Evolutionary conservation across 2,113 vertebrate genomes (phyloP).

Genomic region (Odobenus rosmarus): DNA sequence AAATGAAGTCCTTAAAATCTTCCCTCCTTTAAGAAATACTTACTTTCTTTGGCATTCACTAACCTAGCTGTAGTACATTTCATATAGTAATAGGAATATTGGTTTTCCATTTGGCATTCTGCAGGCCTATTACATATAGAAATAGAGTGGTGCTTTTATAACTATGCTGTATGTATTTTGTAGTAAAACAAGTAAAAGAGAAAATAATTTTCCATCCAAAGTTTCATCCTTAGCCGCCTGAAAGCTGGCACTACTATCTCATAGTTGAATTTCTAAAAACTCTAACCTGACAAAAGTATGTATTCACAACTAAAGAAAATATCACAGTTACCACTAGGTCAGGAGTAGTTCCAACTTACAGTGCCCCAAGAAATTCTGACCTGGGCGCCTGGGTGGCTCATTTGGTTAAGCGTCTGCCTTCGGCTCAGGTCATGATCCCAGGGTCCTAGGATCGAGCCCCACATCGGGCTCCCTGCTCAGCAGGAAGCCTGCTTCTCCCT

Average conservation of each 20-base stretch:
- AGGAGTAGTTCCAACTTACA: not conserved
- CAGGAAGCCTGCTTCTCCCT: too few species aligned
- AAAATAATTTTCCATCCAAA: not conserved
- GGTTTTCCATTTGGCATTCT: constrained; percentile 44
- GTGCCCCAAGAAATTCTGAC: not conserved
- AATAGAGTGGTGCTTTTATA: not conserved
- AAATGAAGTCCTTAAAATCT: constrained; percentile 32
- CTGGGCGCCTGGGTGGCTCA: too few species aligned
- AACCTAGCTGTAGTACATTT: not conserved
- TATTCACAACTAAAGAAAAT: not conserved
- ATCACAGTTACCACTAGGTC: not conserved
- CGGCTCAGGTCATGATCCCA: too few species aligned
- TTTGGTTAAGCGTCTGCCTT: too few species aligned
- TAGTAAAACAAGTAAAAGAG: constrained; percentile 1
- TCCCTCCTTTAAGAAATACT: not conserved
- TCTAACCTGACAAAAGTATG: not conserved
- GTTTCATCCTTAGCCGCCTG: not conserved
- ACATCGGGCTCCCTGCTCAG: too few species aligned
- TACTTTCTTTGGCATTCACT: not conserved
- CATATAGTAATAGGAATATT: constrained; percentile 8
- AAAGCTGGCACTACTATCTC: not conserved
- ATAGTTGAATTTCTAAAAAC: constrained; percentile 35
- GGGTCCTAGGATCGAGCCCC: too few species aligned
- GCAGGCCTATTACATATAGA: not conserved
- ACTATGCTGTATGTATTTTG: not conserved